Base-by-base conservation (phyloP, 2,888 invertebrate species). In the Meandrusa payeni region DNA sequence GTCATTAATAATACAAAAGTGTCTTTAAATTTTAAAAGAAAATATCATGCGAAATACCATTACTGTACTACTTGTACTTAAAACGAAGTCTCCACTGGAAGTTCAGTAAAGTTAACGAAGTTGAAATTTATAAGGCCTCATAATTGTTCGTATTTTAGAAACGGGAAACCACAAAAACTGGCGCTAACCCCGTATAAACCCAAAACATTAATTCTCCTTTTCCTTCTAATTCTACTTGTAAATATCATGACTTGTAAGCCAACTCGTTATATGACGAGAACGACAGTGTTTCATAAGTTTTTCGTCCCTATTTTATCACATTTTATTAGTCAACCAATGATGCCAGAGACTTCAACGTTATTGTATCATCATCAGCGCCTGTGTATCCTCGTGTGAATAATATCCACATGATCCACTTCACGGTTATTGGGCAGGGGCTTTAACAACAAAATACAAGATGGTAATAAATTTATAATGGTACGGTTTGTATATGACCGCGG, bases 191-290 rank as follows among this genome's bases (percentile, higher is more conserved):
- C 11, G 33, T 33, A 20, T 33, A 22, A 33, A n/a, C n/a, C n/a
- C n/a, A n/a, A n/a, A n/a, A 33, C 22, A 33, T 17, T n/a, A n/a
- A 22, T 33, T 33, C 13, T 6, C 12, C 22, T 22, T 33, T 22
- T 33, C n/a, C 33, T 22, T 33, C 33, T 33, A 22, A 33, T 22
- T 33, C 19, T 12, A 33, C 33, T 33, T 33, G 20, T 33, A 33
- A 32, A 22, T 17, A 11, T 33, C 22, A 12, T 12, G 10, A 33
- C 22, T 33, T 33, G 11, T n/a, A 19, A 11, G 11, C n/a, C 20
- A 11, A 12, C 12, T n/a, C 12, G 33, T 22, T 3, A 12, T 33
- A 22, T 12, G 2, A 32, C 10, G 9, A 31, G 5, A 20, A 20
- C 5, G 10, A 32, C 19, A 9, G 5, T 3, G 20, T 3, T 33